phyloP scores from a whole-genome alignment of 1,140 invertebrate genomes.

The Carposina sasakii region DNA sequence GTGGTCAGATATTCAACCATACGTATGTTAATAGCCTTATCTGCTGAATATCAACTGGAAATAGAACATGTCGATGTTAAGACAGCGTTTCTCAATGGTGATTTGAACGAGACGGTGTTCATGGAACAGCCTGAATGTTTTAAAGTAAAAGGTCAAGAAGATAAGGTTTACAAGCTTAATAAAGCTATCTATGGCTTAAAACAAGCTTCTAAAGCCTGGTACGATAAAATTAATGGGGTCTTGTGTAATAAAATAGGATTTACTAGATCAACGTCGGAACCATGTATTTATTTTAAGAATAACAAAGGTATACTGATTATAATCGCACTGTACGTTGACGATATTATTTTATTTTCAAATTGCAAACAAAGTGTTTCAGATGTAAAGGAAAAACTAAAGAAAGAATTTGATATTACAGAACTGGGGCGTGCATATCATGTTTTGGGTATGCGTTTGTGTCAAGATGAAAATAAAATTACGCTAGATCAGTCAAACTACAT shows the following conservation, averaged over 20 bases:
- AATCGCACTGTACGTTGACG: conserved; percentile 40
- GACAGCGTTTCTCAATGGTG: conserved; percentile 2
- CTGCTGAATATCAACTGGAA: conserved; percentile 12
- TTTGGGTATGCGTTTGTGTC: neutral
- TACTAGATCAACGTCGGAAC: conserved; percentile 25
- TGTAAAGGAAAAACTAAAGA: neutral
- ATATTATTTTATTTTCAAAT: conserved; percentile 16
- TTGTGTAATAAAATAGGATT: conserved; percentile 22
- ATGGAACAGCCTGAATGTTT: conserved; percentile 12
- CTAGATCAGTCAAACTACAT: neutral
- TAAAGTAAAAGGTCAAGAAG: conserved; percentile 9
- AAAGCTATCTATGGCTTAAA: conserved; percentile 19
- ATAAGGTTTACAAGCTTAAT: conserved; percentile 18
- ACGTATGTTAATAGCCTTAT: conserved; percentile 28
- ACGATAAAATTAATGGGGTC: conserved; percentile 14
- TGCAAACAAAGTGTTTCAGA: neutral
- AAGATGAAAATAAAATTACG: neutral
- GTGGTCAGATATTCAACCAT: conserved; percentile 35
- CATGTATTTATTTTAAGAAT: conserved; percentile 30
- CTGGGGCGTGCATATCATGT: neutral
- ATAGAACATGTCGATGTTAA: conserved; percentile 1
- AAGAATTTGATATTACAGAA: conserved; percentile 3
- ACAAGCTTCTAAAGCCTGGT: conserved; percentile 16
- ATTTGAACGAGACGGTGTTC: neutral
- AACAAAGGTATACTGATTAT: conserved; percentile 21